These are phyloP conservation scores for Nothoprocta perdicaria DNA, from an alignment of 2,113 vertebrate genomes.

Conservation along the genomic window DNA sequence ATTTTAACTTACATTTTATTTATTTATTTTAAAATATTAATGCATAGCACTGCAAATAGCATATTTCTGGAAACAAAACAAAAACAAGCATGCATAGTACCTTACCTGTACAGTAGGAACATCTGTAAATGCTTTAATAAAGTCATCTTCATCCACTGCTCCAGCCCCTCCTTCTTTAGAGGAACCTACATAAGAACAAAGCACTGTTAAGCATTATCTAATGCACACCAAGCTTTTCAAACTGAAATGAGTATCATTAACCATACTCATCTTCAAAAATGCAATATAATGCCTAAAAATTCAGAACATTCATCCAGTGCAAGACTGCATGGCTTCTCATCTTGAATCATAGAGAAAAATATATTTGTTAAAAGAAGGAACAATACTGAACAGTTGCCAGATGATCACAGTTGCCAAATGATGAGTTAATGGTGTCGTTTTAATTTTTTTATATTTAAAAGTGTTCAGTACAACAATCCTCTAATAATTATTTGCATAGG, in stretches of 20 bases:
- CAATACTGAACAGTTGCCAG: background rate
- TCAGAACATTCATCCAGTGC: background rate
- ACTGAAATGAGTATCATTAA: background rate
- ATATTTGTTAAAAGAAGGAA: rapidly evolving
- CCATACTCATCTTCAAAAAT: background rate
- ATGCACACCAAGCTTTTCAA: background rate
- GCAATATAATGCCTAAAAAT: background rate
- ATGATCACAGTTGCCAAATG: background rate
- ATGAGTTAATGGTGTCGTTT: background rate
- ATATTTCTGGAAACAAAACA: background rate
- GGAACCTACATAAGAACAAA: conserved; percentile 73
- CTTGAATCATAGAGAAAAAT: background rate
- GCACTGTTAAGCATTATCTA: background rate
- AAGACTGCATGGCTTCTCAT: background rate
- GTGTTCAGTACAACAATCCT: background rate
- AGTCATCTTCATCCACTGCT: conserved; percentile 94
- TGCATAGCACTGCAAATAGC: background rate
- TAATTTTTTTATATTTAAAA: background rate
- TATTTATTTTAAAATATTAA: too few relatives aligned
- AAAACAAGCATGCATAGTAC: background rate
- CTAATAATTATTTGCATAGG: background rate
- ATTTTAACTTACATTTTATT: too few relatives aligned
- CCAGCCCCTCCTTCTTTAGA: conserved; percentile 91
- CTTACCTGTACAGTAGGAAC: conserved; percentile 92
- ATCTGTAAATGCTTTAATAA: conserved; percentile 93